A percentile compares a stretch with the other conserved stretches of the same genome.
Conservation (phyloP, 2,113 vertebrate species). For the Cryptoleucopteryx plumbea region DNA sequence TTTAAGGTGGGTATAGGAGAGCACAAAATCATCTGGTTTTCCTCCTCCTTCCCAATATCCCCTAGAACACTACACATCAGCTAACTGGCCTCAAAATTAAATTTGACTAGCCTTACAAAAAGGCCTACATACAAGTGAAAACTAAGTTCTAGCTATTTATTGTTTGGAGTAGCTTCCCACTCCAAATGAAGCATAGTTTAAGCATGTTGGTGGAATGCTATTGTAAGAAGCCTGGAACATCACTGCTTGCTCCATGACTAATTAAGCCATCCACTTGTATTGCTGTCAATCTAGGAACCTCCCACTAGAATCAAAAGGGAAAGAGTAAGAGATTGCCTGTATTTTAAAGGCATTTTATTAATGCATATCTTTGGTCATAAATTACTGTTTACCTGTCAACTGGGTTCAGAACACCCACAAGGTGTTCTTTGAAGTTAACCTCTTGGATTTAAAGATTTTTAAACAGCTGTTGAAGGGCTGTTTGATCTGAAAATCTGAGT, state of each 20-base stretch:
- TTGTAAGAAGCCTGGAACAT: neutral
- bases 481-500: constrained; percentile 73
- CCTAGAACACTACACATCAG: neutral
- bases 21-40: neutral
- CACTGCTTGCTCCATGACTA: neutral
- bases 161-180: neutral
- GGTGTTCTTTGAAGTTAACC: constrained; percentile 75
- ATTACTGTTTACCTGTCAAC: constrained; percentile 75
- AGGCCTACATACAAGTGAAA: neutral
- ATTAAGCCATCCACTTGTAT: neutral
- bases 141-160: neutral
- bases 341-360: constrained; percentile 42
- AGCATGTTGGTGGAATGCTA: neutral
- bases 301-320: neutral
- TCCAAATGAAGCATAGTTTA: neutral
- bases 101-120: neutral
- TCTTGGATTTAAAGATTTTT: constrained; percentile 71
- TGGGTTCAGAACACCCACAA: constrained; percentile 70
- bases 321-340: neutral
- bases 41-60: neutral
- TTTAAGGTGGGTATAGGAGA: neutral
- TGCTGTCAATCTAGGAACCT: neutral
- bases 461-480: constrained; percentile 67
- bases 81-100: neutral
- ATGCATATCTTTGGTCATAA: constrained; percentile 65